Base-by-base conservation (phyloP, 2,797 vertebrate genomes). In the Psittacula echo region DNA sequence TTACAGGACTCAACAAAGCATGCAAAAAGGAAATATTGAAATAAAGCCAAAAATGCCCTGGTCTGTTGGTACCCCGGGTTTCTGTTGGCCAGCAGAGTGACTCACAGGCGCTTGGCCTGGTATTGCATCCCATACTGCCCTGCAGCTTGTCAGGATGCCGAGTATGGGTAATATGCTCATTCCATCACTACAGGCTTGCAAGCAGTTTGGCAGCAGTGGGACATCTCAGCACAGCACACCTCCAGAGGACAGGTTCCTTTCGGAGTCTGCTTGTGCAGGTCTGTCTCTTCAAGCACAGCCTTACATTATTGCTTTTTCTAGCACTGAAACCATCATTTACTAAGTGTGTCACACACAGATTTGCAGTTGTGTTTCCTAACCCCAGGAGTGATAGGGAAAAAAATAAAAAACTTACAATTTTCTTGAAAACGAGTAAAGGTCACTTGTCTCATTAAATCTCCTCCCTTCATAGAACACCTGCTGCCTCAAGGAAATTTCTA, bases 371-470 rank as follows among this genome's bases (percentile, higher is more conserved):
- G 50, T 90, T 96, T 95, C 37, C 34, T 34, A 34, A 34, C 34
- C 34, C 34, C 34, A 34, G 34, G 88, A 92, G 56, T 2, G 47
- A 47, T 3, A 41, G 23, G 7, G 39, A 30, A 30, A 29, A 44
- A 56, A 65, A 66, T n/a, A 85, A 73, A 85, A 54, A 89, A 34
- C 42, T 53, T 39, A 53, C 60, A 37, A 44, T 93, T 90, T 78
- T 77, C 71, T 93, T 91, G 54, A 48, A 39, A 93, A 90, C 5
- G 32, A 61, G n/a, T 44, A 95, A 94, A 97, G 80, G 80, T 93
- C 88, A 93, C 70, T 85, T 85, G 42, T 87, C 86, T 94, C 81
- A 85, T 84, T 80, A 74, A 60, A 85, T 84, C 82, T 90, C 53
- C 70, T 76, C 22, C 42, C 78, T 89, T 86, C 64, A 50, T 7